Base-by-base conservation (phyloP, 2,888 invertebrate genomes). In the Loripinus fragilis region DNA sequence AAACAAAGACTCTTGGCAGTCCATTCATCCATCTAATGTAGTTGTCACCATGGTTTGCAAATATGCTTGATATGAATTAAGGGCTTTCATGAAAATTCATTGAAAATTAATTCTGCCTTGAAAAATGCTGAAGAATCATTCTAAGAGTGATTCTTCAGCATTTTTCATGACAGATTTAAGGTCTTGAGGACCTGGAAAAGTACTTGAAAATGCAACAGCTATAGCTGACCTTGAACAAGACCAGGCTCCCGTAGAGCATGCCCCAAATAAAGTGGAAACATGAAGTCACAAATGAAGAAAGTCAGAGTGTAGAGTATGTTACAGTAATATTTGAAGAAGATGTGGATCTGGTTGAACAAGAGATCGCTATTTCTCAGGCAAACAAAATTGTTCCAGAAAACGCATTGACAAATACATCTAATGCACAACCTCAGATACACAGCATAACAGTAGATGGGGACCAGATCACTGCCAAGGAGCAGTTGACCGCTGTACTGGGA, bases 301-400 rank as follows among this genome's bases (percentile, higher is more conserved):
- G 12, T 8, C 55, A 12, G 55, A 38, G 25, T 55, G 25, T 55
- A 23, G 55, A 55, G 15, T 55, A 55, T 55, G 55, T 55, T 10
- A 55, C 55, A 7, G 55, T 55, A 12, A 55, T 55, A 23, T 55
- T 55, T 55, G 55, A 55, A 25, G 55, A 55, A 8, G 55, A 55
- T 25, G 23, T 23, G 5, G 55, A 55, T 5, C 23, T 28, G 3
- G 28, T 55, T n/a, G 55, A 55, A 28, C 55, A 55, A 23, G 55
- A 55, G 28, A 55, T 55, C 25, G 55, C 20, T 48, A 15, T 48
- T 5, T 15, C 48, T 15, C 48, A 48, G 48, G 20, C 48, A 3
- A 20, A 48, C 20, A 20, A 20, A 15, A n/a, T 17, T 5, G 5
- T n/a, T 10, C 20, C 17, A 8, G 48, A 20, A 48, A 15, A 17